Percentiles rank a stretch among this genome's conserved stretches.
These are phyloP conservation scores for Hydrolagus affinis DNA, from an alignment of 2,113 vertebrate species.

Conservation along the genomic window DNA sequence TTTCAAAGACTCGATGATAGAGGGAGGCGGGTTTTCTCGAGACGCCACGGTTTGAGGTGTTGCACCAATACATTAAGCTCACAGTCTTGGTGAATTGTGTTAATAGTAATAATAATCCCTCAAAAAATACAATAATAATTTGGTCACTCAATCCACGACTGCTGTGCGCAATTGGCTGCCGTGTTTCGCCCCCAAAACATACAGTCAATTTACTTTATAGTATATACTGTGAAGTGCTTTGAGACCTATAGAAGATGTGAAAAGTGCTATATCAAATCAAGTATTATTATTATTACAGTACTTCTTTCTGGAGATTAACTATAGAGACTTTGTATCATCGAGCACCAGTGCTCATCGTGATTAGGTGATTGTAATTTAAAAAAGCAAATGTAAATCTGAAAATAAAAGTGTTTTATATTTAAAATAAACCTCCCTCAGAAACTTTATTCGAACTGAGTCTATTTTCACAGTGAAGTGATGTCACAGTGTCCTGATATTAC, in stretches of 20 bases:
- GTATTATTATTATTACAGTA: too few species aligned
- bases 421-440: neutral
- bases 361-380: neutral
- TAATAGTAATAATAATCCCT: neutral
- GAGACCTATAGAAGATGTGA: too few species aligned
- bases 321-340: neutral
- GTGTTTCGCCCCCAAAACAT: too few species aligned
- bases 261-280: too few species aligned
- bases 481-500: too few species aligned
- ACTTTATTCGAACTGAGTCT: too few species aligned
- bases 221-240: too few species aligned
- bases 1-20: neutral
- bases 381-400: neutral
- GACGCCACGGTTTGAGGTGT: neutral
- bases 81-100: constrained; percentile 5
- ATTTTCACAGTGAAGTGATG: too few species aligned
- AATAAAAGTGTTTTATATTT: constrained; percentile 2
- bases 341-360: neutral
- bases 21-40: neutral
- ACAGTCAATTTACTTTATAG: too few species aligned
- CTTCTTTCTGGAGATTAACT: neutral
- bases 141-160: too few species aligned
- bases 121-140: too few species aligned
- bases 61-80: neutral
- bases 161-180: too few species aligned